Percentiles rank a stretch among this genome's conserved stretches.
Evolutionary conservation across 1,140 invertebrate genomes (phyloP).

Genomic region (Drosophila teissieri): DNA sequence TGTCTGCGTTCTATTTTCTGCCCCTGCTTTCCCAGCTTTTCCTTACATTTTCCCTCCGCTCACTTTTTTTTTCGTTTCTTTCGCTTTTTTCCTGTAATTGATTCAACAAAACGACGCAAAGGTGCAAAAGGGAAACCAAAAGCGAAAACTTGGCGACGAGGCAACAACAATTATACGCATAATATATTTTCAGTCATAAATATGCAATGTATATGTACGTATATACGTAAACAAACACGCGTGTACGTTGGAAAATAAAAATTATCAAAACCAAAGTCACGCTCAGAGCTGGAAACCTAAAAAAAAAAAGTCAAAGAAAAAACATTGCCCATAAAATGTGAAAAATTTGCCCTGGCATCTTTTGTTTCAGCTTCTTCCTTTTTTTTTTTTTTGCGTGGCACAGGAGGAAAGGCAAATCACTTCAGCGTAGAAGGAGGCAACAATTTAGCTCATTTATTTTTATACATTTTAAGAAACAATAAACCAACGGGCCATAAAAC

Average conservation of each 20-base stretch:
- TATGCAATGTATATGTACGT: conserved; percentile 39
- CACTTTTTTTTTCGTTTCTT: conserved; percentile 9
- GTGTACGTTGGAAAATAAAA: conserved; percentile 38
- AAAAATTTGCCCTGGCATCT: conserved; percentile 40
- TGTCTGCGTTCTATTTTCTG: conserved; percentile 55
- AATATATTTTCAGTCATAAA: conserved; percentile 78
- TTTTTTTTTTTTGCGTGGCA: background rate
- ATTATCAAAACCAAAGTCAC: conserved; percentile 61
- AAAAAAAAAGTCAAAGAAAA: background rate
- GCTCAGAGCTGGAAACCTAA: conserved; percentile 32
- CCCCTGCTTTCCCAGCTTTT: conserved; percentile 10
- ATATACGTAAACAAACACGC: conserved; percentile 16
- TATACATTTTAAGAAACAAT: conserved; percentile 83
- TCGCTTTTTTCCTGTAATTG: conserved; percentile 66
- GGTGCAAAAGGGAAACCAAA: conserved; percentile 66
- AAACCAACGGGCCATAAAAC: conserved; percentile 81
- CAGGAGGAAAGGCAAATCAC: conserved; percentile 59
- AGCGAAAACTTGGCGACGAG: conserved; percentile 44
- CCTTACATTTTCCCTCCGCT: conserved; percentile 20
- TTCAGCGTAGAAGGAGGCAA: conserved; percentile 44
- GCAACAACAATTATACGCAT: conserved; percentile 81
- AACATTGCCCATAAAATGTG: conserved; percentile 61
- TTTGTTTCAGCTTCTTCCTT: conserved; percentile 38
- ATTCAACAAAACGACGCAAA: conserved; percentile 74
- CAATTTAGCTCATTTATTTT: conserved; percentile 76